Conservation (phyloP, 2,113 vertebrate species). For the Menura novaehollandiae region DNA sequence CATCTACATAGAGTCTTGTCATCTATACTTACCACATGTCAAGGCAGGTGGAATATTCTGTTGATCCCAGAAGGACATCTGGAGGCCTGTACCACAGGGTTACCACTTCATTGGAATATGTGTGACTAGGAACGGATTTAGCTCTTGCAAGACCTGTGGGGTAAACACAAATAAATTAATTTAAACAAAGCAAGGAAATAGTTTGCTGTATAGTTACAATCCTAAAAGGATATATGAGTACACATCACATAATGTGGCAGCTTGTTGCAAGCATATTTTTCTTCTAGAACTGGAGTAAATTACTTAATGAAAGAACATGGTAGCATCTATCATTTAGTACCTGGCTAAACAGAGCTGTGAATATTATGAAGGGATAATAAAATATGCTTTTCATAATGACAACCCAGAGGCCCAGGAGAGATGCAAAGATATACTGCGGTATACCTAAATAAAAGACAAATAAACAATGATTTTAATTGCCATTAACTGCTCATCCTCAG, state of each 20-base stretch:
- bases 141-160: conserved; percentile 89
- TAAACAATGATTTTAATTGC: neutral
- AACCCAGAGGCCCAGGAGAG: neutral
- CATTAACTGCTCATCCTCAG: neutral
- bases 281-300: neutral
- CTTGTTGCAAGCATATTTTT: neutral
- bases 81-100: conserved; percentile 97
- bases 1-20: neutral
- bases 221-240: neutral
- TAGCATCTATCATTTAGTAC: neutral
- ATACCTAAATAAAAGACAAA: neutral
- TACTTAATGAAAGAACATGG: neutral
- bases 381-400: neutral
- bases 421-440: neutral
- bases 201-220: neutral
- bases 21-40: conserved; percentile 91
- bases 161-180: conserved; percentile 13
- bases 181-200: neutral
- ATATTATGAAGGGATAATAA: neutral
- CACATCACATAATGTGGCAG: rapidly evolving
- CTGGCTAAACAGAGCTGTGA: neutral
- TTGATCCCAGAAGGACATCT: conserved; percentile 94
- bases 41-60: conserved; percentile 96
- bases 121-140: conserved; percentile 96
- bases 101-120: conserved; percentile 97